A percentile compares a stretch with the other conserved stretches of the same genome.
Conservation (phyloP, 2,113 vertebrate species). For the Atlantisia rogersi region DNA sequence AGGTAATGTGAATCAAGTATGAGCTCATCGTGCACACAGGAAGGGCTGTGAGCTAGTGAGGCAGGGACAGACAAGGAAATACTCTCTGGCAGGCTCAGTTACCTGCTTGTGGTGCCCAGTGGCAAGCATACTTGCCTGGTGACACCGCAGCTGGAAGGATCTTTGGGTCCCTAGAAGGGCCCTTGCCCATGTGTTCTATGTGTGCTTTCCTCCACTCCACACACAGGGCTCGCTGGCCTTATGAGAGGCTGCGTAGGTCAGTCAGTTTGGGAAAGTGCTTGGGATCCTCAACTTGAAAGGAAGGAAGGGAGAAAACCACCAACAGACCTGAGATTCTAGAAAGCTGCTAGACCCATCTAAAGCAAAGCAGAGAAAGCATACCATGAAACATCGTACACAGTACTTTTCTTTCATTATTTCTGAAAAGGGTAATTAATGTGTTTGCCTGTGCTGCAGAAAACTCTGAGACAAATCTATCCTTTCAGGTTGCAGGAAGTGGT, state of each 20-base stretch:
- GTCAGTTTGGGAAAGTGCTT: neutral
- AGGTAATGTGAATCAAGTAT: neutral
- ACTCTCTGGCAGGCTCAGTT: neutral
- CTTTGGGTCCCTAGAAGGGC: neutral
- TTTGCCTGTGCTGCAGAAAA: neutral
- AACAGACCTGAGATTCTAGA: neutral
- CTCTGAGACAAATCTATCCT: neutral
- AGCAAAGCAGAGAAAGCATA: neutral
- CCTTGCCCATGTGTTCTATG: accelerated
- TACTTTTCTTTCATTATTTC: neutral
- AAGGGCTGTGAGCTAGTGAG: neutral
- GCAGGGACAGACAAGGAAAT: neutral
- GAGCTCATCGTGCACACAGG: neutral
- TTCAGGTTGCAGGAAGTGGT: constrained; percentile 32
- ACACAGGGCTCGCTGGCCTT: neutral
- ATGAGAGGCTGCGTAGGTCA: neutral
- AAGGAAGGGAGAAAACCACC: neutral
- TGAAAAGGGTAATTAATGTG: neutral
- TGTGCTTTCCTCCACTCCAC: neutral
- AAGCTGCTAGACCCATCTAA: neutral
- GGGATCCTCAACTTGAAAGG: neutral
- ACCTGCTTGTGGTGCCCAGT: neutral
- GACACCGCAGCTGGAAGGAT: neutral
- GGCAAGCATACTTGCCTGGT: accelerated
- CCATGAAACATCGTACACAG: accelerated